A percentile compares a stretch with the other conserved stretches of the same genome.
Conservation (phyloP, 1,140 invertebrate species). For the Brachionus rotundiformis region DNA sequence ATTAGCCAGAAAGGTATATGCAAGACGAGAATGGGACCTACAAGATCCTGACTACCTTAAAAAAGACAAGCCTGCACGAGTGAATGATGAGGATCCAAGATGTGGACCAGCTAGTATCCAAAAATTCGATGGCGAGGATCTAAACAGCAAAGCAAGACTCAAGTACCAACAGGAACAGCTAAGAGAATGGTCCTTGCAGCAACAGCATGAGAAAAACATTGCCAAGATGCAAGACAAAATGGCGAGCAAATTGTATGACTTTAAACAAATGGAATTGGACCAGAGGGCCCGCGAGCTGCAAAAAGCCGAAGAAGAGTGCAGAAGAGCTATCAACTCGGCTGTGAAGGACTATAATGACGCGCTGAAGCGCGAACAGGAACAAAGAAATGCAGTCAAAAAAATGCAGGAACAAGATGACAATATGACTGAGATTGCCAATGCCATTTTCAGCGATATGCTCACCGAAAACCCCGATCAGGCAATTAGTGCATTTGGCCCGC, state of each 20-base stretch:
- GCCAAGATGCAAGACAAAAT: conserved; percentile 52
- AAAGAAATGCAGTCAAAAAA: conserved; percentile 67
- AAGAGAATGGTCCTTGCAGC: conserved; percentile 74
- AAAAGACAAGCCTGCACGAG: conserved; percentile 72
- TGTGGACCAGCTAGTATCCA: conserved; percentile 67
- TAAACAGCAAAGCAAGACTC: conserved; percentile 65
- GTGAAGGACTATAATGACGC: conserved; percentile 74
- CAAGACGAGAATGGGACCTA: conserved; percentile 79
- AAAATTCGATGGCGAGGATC: conserved; percentile 81
- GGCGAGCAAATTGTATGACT: conserved; percentile 62
- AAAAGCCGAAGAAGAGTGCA: conserved; percentile 63
- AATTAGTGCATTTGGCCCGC: conserved; percentile 74
- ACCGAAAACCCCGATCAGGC: conserved; percentile 78
- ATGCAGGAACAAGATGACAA: conserved; percentile 74
- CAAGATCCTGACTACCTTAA: conserved; percentile 77
- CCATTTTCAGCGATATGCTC: conserved; percentile 79
- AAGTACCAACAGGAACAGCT: conserved; percentile 75
- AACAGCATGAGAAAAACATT: conserved; percentile 53
- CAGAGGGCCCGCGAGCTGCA: conserved; percentile 61
- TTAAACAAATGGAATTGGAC: conserved; percentile 63
- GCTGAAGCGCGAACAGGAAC: conserved; percentile 71
- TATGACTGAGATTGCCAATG: conserved; percentile 81
- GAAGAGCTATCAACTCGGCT: conserved; percentile 68
- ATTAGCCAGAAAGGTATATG: too few relatives aligned
- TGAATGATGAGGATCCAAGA: conserved; percentile 72